These are phyloP conservation scores for Cistogaster globosa DNA, from an alignment of 2,888 invertebrate species.

Conservation along the genomic window DNA sequence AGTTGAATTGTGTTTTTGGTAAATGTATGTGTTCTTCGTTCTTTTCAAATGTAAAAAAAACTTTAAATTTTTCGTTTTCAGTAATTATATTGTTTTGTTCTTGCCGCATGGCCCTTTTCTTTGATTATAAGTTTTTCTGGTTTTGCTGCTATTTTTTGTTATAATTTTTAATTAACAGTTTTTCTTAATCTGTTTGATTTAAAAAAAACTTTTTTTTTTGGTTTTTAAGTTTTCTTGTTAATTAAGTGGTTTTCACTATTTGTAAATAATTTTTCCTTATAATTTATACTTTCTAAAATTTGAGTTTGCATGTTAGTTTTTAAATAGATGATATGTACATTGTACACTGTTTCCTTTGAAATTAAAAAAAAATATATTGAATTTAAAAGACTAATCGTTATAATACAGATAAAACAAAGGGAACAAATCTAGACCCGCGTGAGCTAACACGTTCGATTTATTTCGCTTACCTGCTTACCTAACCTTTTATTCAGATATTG, in stretches of 20 bases:
- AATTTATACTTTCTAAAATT: not conserved
- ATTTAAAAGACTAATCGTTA: too few relatives aligned
- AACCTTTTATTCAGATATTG: not conserved
- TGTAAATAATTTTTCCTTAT: not conserved
- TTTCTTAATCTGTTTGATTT: slow-evolving; percentile 11
- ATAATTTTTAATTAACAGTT: slow-evolving; percentile 38
- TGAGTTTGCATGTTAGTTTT: slow-evolving; percentile 67
- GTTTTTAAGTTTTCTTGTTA: not conserved
- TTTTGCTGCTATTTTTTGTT: slow-evolving; percentile 17
- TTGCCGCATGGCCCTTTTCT: slow-evolving; percentile 30
- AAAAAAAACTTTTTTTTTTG: slow-evolving; percentile 5
- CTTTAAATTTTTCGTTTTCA: slow-evolving; percentile 1
- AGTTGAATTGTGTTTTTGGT: slow-evolving; percentile 64
- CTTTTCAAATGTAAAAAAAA: slow-evolving; percentile 19
- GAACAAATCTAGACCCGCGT: too few relatives aligned
- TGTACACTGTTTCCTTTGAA: slow-evolving; percentile 50
- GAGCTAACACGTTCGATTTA: too few relatives aligned
- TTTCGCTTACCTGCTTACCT: too few relatives aligned
- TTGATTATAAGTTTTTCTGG: slow-evolving; percentile 5
- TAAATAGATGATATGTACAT: slow-evolving; percentile 4
- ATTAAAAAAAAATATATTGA: not conserved
- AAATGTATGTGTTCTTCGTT: slow-evolving; percentile 42
- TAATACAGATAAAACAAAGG: too few relatives aligned
- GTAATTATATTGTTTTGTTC: slow-evolving; percentile 24
- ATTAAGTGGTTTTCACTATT: not conserved